These are phyloP conservation scores for Bursaphelenchus mucronatus DNA, from an alignment of 1,140 invertebrate species.

Conservation along the genomic window DNA sequence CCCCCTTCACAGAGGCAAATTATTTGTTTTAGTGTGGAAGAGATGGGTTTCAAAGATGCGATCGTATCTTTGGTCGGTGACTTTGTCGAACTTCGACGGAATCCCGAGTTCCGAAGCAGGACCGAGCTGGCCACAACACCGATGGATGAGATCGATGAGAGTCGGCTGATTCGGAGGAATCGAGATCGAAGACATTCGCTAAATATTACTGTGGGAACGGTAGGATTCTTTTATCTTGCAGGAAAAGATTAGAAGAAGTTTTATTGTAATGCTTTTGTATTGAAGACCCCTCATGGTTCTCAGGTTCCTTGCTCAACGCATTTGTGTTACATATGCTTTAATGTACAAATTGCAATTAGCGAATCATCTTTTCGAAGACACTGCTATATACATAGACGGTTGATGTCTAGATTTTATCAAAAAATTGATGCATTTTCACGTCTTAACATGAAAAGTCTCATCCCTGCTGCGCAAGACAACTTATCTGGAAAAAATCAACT, in stretches of 20 bases:
- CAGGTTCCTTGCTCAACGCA: too few species aligned
- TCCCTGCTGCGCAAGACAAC: too few species aligned
- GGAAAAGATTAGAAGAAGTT: background rate
- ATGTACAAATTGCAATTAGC: too few species aligned
- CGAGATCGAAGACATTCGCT: slow-evolving; percentile 26
- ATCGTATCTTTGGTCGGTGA: slow-evolving; percentile 23
- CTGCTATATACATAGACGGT: too few species aligned
- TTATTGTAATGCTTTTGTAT: too few species aligned
- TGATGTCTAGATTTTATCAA: too few species aligned
- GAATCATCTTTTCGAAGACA: too few species aligned
- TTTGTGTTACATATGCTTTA: too few species aligned
- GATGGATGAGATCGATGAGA: background rate
- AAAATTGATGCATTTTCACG: too few species aligned
- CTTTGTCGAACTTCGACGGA: slow-evolving; percentile 23
- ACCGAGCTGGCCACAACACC: slow-evolving; percentile 18
- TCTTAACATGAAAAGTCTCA: too few species aligned
- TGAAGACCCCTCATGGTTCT: too few species aligned
- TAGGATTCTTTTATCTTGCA: slow-evolving; percentile 2
- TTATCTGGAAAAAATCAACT: too few species aligned
- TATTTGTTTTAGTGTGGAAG: slow-evolving; percentile 1
- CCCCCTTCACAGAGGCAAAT: background rate
- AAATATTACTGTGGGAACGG: slow-evolving; percentile 30
- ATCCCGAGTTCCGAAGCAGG: slow-evolving; percentile 24
- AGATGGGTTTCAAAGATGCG: slow-evolving; percentile 32
- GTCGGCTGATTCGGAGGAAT: background rate